Conservation (phyloP, 2,797 vertebrate genomes). For the Anolis apletophallus region DNA sequence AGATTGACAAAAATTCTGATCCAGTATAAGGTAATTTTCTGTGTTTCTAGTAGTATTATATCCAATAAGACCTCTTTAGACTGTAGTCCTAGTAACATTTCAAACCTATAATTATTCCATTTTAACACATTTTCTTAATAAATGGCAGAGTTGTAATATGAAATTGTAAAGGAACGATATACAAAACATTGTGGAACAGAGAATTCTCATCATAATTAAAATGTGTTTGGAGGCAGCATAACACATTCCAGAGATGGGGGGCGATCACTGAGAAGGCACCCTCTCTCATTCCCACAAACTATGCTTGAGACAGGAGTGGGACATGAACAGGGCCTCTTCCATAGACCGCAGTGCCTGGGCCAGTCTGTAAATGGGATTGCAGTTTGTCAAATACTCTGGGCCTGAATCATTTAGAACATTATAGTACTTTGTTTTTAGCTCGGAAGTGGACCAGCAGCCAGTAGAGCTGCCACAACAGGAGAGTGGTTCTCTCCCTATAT, state of each 20-base stretch:
- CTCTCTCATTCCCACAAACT: too few species aligned
- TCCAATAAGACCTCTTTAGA: neutral
- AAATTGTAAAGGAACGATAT: constrained; percentile 22
- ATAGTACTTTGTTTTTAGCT: too few species aligned
- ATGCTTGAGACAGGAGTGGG: too few species aligned
- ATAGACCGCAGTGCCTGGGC: too few species aligned
- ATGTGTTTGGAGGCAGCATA: constrained; percentile 14
- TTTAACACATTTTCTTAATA: constrained; percentile 16
- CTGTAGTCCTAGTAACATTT: constrained; percentile 28
- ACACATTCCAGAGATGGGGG: too few species aligned
- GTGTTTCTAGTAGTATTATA: neutral
- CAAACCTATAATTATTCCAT: neutral
- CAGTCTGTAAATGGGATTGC: too few species aligned
- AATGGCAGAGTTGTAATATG: neutral
- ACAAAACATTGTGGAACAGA: neutral
- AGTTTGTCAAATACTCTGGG: too few species aligned
- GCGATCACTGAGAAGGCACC: too few species aligned
- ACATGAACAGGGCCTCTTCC: too few species aligned
- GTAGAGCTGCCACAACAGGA: neutral
- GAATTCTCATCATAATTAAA: constrained; percentile 38
- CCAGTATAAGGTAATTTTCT: neutral
- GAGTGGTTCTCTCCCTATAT: too few species aligned
- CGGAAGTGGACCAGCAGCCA: too few species aligned
- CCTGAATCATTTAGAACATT: too few species aligned
- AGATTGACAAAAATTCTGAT: neutral